phyloP scores from a whole-genome alignment of 2,113 vertebrate species.

The human (Homo sapiens) region GRCh38 chr22:32701501-32702000 shows the following conservation, averaged over 20 bases:
- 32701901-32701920: background rate
- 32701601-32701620: background rate
- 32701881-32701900: conserved; percentile 7
- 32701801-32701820: background rate
- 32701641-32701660: background rate
- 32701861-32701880: background rate
- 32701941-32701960: background rate
- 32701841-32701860: background rate
- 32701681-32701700: background rate
- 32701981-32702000: background rate
- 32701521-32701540: background rate
- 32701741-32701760: background rate
- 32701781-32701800: background rate
- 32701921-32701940: background rate
- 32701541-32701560: background rate
- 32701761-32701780: background rate
- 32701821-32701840: background rate
- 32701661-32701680: background rate
- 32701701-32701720: background rate
- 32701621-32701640: background rate
- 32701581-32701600: background rate
- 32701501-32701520: background rate
- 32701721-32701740: background rate
- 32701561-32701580: background rate
- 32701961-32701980: background rate